These are phyloP conservation scores for Okapia johnstoni DNA, from an alignment of 2,113 vertebrate genomes.

Conservation along the genomic window DNA sequence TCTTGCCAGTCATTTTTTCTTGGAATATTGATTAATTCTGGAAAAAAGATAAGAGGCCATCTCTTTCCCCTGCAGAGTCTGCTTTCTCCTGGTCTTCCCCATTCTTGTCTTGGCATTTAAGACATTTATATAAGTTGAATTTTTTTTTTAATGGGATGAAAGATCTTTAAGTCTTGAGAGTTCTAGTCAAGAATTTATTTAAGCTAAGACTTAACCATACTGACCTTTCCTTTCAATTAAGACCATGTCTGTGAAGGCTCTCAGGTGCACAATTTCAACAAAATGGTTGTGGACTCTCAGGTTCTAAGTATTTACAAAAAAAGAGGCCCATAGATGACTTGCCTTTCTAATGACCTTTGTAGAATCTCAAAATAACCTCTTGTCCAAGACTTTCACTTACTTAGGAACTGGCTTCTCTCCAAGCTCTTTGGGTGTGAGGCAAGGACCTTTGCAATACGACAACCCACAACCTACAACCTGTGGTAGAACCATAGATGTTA, in stretches of 20 bases:
- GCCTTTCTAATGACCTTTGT: neutral
- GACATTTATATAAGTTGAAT: neutral
- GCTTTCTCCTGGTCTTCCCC: neutral
- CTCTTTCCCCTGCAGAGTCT: neutral
- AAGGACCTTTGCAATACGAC: neutral
- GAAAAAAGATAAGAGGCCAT: neutral
- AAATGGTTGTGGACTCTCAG: neutral
- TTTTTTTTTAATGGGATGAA: neutral
- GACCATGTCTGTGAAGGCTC: neutral
- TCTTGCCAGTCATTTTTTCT: neutral
- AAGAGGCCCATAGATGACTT: neutral
- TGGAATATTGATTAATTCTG: neutral
- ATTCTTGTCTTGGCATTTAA: neutral
- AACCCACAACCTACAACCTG: neutral
- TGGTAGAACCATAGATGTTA: neutral
- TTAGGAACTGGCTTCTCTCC: conserved; percentile 23
- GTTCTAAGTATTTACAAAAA: conserved; percentile 26
- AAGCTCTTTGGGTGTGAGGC: neutral
- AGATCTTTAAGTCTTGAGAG: neutral
- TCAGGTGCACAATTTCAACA: neutral
- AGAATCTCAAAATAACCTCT: conserved; percentile 13
- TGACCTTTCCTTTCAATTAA: neutral
- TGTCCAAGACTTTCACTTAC: neutral
- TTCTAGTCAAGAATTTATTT: conserved; percentile 13
- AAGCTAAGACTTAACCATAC: neutral